Conservation (phyloP, 2,113 vertebrate species). For the Catharus bicknelli region DNA sequence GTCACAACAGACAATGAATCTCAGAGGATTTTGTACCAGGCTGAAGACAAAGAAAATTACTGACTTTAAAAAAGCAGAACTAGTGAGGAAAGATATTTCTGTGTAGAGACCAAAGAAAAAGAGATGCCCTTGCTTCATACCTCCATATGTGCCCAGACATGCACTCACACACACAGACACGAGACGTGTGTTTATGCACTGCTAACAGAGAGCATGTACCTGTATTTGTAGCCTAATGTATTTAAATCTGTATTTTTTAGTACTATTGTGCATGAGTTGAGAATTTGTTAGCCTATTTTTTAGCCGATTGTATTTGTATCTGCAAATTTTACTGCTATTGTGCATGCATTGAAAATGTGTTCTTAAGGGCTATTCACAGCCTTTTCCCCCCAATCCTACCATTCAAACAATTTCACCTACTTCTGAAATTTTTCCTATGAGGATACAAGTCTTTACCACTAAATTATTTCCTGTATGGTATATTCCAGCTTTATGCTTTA, state of each 20-base stretch:
- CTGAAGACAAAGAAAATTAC: not conserved
- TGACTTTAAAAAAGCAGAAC: not conserved
- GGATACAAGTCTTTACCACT: not conserved
- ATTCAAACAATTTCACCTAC: not conserved
- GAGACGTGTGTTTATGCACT: not conserved
- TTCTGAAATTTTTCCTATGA: not conserved
- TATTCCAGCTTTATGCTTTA: constrained; percentile 17
- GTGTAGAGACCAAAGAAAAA: not conserved
- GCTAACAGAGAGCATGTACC: not conserved
- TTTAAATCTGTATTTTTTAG: not conserved
- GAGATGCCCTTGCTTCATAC: not conserved
- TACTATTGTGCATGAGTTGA: not conserved
- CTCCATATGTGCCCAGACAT: not conserved
- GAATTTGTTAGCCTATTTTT: not conserved
- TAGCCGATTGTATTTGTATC: not conserved
- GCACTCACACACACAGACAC: not conserved
- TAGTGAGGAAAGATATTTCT: not conserved
- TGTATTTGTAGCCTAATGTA: not conserved
- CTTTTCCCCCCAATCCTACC: not conserved
- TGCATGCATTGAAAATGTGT: not conserved
- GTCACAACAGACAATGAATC: not conserved
- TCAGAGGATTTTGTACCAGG: not conserved
- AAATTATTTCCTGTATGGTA: not conserved
- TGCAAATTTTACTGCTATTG: not conserved
- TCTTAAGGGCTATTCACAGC: not conserved